Conservation (phyloP, 2,797 vertebrate genomes). For the Anolis apletophallus region DNA sequence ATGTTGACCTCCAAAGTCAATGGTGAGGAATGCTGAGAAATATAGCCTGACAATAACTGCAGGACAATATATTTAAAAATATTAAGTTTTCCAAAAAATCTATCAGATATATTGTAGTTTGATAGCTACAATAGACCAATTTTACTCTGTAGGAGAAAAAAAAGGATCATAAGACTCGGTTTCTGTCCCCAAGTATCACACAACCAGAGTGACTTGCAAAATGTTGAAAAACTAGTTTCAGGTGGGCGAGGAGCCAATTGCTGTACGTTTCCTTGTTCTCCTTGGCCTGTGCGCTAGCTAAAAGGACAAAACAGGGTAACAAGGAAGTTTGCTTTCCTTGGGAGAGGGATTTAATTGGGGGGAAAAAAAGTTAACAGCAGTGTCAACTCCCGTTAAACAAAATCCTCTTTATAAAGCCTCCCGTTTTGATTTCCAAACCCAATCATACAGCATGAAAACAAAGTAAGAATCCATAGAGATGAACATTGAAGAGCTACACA, state of each 20-base stretch:
- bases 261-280: constrained; percentile 65
- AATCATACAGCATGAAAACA: neutral
- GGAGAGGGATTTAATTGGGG: constrained; percentile 38
- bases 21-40: too few relatives aligned
- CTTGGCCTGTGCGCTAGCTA: constrained; percentile 19
- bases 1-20: too few relatives aligned
- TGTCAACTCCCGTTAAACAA: constrained; percentile 38
- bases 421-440: neutral
- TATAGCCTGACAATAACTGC: too few relatives aligned
- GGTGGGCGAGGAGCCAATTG: constrained; percentile 63
- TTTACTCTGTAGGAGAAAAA: constrained; percentile 49
- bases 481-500: neutral
- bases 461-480: neutral
- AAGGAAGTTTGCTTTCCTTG: constrained; percentile 63
- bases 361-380: constrained; percentile 37
- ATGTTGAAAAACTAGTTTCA: constrained; percentile 76
- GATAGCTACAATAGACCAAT: constrained; percentile 54
- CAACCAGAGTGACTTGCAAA: constrained; percentile 62
- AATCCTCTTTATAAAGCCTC: constrained; percentile 40
- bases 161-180: constrained; percentile 64
- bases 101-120: constrained; percentile 42
- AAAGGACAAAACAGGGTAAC: constrained; percentile 57
- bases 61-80: too few relatives aligned
- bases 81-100: neutral
- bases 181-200: constrained; percentile 71